Evolutionary conservation across 2,113 vertebrate species (phyloP), one percentile per base, ranked within the genome.

Genomic region (Calidris pygmaea): DNA sequence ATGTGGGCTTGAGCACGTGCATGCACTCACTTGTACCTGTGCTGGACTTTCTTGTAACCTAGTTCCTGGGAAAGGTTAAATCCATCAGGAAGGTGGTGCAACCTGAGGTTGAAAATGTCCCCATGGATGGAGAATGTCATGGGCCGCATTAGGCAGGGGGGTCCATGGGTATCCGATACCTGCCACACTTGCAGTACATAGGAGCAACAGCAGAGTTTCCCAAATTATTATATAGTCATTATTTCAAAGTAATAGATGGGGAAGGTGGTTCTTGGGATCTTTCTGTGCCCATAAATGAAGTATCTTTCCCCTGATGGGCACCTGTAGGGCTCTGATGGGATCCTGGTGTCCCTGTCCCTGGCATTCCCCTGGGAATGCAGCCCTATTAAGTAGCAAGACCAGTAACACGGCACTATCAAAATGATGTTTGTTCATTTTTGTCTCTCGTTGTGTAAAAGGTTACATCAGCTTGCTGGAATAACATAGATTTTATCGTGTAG

Each of bases 21-120:
- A 27, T 1, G 2, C 5, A 1, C 53, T 60, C 45, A 6, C 32
- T 41, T 4, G 1, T 39, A 26, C 0, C 1, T 5, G 3, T 14
- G 29, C 29, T 26, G 56, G 39, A 8, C 9, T 76, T 79, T 12
- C 50, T 35, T 34, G 15, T 1, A 22, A 34, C 37, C 16, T 48
- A 4, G 12, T 19, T 65, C 30, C 35, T 30, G 50, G 50, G 45
- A 34, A 53, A 43, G 39, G 27, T 35, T 59, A 59, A 22, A 55
- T 29, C 60, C 19, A 10, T 66, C 20, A 3, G 52, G 48, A 85
- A 47, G 16, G 3, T 24, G 19, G n/a, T 53, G 58, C 24, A n/a
- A 22, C 39, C 11, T 17, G n/a, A 55, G 26, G 10, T 27, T n/a
- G 55, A 62, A 37, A 67, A 48, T 5, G 6, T 34, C 71, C 16